These are phyloP conservation scores for Discoglossus pictus DNA, from an alignment of 2,797 vertebrate genomes.

Conservation along the genomic window DNA sequence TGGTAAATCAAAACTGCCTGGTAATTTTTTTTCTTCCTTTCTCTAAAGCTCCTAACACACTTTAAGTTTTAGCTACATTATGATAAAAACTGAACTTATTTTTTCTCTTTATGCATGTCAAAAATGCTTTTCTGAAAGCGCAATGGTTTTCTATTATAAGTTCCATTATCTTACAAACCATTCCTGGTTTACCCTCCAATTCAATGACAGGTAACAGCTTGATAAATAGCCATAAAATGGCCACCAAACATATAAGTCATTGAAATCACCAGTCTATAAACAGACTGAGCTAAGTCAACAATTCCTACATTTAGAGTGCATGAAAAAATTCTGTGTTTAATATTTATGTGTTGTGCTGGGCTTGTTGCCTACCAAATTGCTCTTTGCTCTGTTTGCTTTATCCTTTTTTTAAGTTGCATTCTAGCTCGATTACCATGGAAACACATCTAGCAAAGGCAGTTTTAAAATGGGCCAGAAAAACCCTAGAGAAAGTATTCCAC, in stretches of 20 bases:
- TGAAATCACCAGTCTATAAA: constrained; percentile 34
- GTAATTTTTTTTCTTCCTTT: not conserved
- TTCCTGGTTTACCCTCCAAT: constrained; percentile 1
- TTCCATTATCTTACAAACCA: constrained; percentile 14
- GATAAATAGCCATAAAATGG: constrained; percentile 36
- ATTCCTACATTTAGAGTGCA: constrained; percentile 29
- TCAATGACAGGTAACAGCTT: constrained; percentile 29
- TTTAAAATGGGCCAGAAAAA: constrained; percentile 13
- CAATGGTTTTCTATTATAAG: constrained; percentile 1
- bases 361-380: constrained; percentile 41
- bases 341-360: constrained; percentile 37
- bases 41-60: not conserved
- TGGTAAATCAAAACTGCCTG: too few relatives aligned
- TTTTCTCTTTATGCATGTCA: constrained; percentile 12
- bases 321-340: constrained; percentile 24
- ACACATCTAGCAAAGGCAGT: constrained; percentile 19
- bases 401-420: constrained; percentile 21
- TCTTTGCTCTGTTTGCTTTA: constrained; percentile 34
- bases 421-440: constrained; percentile 43
- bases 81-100: constrained; percentile 1
- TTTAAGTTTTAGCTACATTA: not conserved
- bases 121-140: constrained; percentile 2
- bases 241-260: constrained; percentile 25
- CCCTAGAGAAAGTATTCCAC: constrained; percentile 1
- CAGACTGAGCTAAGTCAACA: constrained; percentile 29